Evolutionary conservation across 2,888 invertebrate genomes (phyloP), one percentile per base, ranked within the genome.

Genomic region (Abrostola tripartita): DNA sequence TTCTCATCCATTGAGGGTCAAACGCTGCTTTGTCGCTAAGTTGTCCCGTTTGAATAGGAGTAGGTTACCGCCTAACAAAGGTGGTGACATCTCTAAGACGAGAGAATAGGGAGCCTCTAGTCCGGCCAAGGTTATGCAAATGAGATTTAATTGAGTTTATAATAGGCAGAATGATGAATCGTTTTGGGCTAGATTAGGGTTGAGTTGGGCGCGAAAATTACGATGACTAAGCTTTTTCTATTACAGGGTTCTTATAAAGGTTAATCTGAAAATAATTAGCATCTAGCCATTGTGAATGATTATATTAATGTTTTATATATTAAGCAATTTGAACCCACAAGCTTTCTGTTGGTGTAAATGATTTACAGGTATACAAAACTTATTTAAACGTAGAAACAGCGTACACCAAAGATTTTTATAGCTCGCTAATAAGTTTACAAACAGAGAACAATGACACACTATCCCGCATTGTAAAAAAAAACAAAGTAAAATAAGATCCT

Each of bases 131-230:
- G 88, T 91, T 93, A 94, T 94, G 93, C 81, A 90, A 94, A 94
- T 94, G 86, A 89, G 92, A 92, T 94, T 93, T 94, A 94, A 94
- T 94, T 94, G 94, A 94, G 94, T 93, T 92, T 93, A 93, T 94
- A 94, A 94, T 94, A 86, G 90, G 84, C 85, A 84, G 86, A 70
- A 90, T 93, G 93, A 93, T 93, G 85, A 81, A 93, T 93, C 79
- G 76, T 72, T 62, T 61, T 62, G 57, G 78, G 63, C 79, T 78
- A 73, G 81, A 74, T 72, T 75, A 82, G 85, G 87, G 82, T 79
- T 62, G 57, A 56, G 52, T 42, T 68, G 86, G 91, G 91, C 92
- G 91, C 89, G 90, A 90, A 90, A 90, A 92, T 92, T 90, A 86
- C 82, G 76, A 79, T 93, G 93, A 92, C 87, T 85, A 81, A 79